Conservation (phyloP, 2,797 vertebrate genomes). For the Sebastes itinus region DNA sequence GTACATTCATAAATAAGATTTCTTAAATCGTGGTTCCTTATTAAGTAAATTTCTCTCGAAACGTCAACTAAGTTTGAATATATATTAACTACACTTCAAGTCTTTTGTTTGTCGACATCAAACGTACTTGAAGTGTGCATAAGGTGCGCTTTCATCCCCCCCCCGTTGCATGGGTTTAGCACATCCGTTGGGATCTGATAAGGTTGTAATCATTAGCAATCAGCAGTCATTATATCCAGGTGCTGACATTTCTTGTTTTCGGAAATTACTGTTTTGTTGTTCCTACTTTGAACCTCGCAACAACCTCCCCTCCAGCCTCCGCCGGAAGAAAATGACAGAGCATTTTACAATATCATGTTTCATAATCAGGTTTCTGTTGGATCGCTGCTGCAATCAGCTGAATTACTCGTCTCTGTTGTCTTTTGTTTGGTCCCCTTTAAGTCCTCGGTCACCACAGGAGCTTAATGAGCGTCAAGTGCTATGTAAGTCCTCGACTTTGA, state of each 20-base stretch:
- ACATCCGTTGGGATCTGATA: slow-evolving; percentile 32
- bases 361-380: slow-evolving; percentile 2
- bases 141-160: background rate
- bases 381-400: background rate
- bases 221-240: slow-evolving; percentile 57
- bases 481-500: background rate
- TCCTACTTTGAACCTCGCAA: background rate
- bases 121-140: background rate
- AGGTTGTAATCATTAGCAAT: slow-evolving; percentile 55
- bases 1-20: background rate
- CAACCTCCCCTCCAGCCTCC: background rate
- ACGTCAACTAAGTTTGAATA: background rate
- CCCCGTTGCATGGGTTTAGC: background rate
- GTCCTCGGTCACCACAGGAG: background rate
- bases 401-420: background rate
- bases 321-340: background rate
- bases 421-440: background rate
- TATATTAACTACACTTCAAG: background rate
- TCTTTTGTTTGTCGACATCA: no score
- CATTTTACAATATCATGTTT: background rate
- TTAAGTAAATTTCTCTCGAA: background rate
- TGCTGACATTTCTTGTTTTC: slow-evolving; percentile 46
- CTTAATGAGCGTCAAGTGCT: background rate
- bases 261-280: slow-evolving; percentile 26
- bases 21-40: background rate